A percentile compares a stretch with the other conserved stretches of the same genome.
Conservation (phyloP, 2,797 vertebrate species). For the Chaunax sp. region DNA sequence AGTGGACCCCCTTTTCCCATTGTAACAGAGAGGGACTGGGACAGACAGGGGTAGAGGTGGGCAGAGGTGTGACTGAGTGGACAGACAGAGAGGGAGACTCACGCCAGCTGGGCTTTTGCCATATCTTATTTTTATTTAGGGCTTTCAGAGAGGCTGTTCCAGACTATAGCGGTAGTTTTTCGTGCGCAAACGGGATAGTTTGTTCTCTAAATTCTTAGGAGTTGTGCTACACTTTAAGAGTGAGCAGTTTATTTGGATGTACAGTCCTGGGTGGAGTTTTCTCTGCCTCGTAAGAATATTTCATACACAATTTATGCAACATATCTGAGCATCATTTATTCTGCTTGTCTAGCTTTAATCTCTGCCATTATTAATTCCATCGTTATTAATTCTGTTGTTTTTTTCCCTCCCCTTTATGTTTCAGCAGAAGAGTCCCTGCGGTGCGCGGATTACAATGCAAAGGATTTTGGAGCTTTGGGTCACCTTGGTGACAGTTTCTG, state of each 20-base stretch:
- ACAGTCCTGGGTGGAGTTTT: slow-evolving; percentile 77
- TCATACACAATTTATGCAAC: slow-evolving; percentile 43
- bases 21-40: slow-evolving; percentile 74
- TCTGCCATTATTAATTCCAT: background rate
- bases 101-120: slow-evolving; percentile 72
- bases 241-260: slow-evolving; percentile 71
- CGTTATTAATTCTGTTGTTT: slow-evolving; percentile 1
- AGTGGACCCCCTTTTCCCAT: slow-evolving; percentile 76
- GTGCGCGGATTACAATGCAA: slow-evolving; percentile 83
- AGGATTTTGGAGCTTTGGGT: slow-evolving; percentile 86
- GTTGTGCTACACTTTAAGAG: slow-evolving; percentile 63
- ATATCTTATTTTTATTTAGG: slow-evolving; percentile 55
- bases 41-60: slow-evolving; percentile 76
- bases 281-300: slow-evolving; percentile 75
- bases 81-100: slow-evolving; percentile 63
- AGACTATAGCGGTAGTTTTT: slow-evolving; percentile 34
- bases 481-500: slow-evolving; percentile 86
- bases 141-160: slow-evolving; percentile 45
- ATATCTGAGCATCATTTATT: slow-evolving; percentile 19
- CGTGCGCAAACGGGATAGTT: slow-evolving; percentile 65
- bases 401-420: slow-evolving; percentile 40
- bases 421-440: slow-evolving; percentile 59
- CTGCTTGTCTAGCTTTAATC: slow-evolving; percentile 2
- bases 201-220: slow-evolving; percentile 56
- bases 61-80: slow-evolving; percentile 80